A percentile compares a stretch with the other conserved stretches of the same genome.
phyloP scores from a whole-genome alignment of 2,113 vertebrate species.

The Coptodon rendalli region DNA sequence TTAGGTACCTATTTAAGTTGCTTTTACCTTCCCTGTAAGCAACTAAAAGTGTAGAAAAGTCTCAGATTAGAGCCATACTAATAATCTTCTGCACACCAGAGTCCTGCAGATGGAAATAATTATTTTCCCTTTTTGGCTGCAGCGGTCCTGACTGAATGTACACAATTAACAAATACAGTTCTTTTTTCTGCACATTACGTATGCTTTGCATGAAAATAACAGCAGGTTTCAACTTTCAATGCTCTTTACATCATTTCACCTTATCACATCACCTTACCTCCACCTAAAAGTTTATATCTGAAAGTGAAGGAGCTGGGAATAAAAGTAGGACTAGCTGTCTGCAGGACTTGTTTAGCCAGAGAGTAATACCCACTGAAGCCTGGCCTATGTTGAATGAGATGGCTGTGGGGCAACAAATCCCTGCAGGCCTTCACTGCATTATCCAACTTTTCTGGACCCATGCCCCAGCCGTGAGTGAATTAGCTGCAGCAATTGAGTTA shows the following conservation, averaged over 20 bases:
- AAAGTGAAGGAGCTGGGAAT: conserved; percentile 48
- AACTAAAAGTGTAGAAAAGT: neutral
- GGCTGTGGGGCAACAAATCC: conserved; percentile 73
- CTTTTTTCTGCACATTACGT: neutral
- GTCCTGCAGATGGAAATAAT: neutral
- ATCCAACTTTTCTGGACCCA: conserved; percentile 72
- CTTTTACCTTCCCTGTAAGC: neutral
- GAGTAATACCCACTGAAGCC: conserved; percentile 67
- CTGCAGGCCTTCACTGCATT: conserved; percentile 70
- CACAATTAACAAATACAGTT: neutral
- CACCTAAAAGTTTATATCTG: conserved; percentile 33
- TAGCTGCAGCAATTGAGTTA: conserved; percentile 76
- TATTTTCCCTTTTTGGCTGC: neutral
- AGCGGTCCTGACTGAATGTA: neutral
- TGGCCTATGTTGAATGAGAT: conserved; percentile 71
- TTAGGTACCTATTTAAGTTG: neutral
- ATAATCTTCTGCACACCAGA: neutral
- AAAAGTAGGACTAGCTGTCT: conserved; percentile 63
- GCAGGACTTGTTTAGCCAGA: conserved; percentile 61
- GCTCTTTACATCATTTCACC: neutral
- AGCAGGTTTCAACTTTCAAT: neutral
- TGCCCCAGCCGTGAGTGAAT: conserved; percentile 71
- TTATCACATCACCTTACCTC: neutral
- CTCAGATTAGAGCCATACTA: neutral
- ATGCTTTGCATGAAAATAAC: neutral